phyloP scores from a whole-genome alignment of 2,888 invertebrate species.

The Drosophila vallismaia region DNA sequence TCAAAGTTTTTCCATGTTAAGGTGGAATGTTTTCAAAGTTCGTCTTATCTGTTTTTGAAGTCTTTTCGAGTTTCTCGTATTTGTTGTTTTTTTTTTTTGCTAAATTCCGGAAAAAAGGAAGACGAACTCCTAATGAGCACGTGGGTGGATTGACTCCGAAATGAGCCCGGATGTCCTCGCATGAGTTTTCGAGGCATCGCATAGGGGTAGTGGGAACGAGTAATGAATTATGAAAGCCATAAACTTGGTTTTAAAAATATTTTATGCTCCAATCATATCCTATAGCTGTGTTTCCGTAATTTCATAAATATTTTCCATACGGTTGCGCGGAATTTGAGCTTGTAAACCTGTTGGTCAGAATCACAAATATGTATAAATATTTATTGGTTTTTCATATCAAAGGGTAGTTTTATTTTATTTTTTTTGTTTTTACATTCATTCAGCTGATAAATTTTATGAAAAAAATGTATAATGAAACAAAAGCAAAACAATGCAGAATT shows the following conservation, averaged over 20 bases:
- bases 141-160: slow-evolving; percentile 27
- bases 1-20: slow-evolving; percentile 54
- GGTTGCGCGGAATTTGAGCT: not conserved
- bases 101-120: not conserved
- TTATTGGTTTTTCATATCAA: not conserved
- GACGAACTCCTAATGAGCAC: slow-evolving; percentile 27
- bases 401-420: not conserved
- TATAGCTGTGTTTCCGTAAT: not conserved
- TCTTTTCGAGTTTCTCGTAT: slow-evolving; percentile 28
- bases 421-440: not conserved
- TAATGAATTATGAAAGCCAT: slow-evolving; percentile 16
- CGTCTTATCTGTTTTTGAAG: slow-evolving; percentile 63
- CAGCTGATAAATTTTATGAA: not conserved
- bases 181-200: slow-evolving; percentile 6
- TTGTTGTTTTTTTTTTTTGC: slow-evolving; percentile 1
- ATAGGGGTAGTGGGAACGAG: not conserved
- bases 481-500: not conserved
- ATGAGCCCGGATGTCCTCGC: slow-evolving; percentile 17
- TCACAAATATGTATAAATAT: not conserved
- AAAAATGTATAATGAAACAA: not conserved
- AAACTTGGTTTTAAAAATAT: not conserved
- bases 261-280: not conserved
- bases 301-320: not conserved
- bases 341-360: not conserved
- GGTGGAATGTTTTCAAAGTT: slow-evolving; percentile 38